phyloP scores from a whole-genome alignment of 2,888 invertebrate genomes.

The Phaonia tiefii region DNA sequence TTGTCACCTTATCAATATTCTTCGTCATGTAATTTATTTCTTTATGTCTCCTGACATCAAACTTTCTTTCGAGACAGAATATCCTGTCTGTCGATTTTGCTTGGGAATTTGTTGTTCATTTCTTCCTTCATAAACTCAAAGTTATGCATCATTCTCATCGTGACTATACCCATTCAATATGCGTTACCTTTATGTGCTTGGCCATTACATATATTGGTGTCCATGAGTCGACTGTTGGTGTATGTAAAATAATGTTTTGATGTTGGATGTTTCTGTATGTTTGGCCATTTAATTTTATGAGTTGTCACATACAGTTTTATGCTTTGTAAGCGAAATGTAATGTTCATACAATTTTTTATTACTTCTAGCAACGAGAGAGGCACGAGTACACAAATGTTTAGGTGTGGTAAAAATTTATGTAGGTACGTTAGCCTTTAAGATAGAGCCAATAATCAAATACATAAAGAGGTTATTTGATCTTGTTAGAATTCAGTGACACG shows the following conservation, averaged over 20 bases:
- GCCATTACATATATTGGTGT: not conserved
- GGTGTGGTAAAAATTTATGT: no score
- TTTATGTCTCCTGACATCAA: constrained; percentile 66
- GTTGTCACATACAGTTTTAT: constrained; percentile 56
- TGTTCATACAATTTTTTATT: constrained; percentile 5
- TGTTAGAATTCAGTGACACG: no score
- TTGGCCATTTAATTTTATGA: constrained; percentile 60
- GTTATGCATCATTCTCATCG: not conserved
- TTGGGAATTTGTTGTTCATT: constrained; percentile 16
- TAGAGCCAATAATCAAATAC: no score
- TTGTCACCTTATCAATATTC: constrained; percentile 78
- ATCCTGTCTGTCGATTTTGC: constrained; percentile 51
- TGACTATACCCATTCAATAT: not conserved
- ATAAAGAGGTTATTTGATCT: no score
- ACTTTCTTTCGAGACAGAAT: constrained; percentile 43
- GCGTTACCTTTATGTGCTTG: not conserved
- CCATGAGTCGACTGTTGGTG: no score
- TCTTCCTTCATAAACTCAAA: constrained; percentile 9
- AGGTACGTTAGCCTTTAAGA: no score
- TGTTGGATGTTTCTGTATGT: constrained; percentile 43
- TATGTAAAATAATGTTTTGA: constrained; percentile 10
- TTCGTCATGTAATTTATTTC: constrained; percentile 78
- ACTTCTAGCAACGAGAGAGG: not conserved
- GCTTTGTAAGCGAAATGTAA: constrained; percentile 13
- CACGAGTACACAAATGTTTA: no score